Conservation (phyloP, 2,888 invertebrate genomes). For the Eumacrocentrus americanus region DNA sequence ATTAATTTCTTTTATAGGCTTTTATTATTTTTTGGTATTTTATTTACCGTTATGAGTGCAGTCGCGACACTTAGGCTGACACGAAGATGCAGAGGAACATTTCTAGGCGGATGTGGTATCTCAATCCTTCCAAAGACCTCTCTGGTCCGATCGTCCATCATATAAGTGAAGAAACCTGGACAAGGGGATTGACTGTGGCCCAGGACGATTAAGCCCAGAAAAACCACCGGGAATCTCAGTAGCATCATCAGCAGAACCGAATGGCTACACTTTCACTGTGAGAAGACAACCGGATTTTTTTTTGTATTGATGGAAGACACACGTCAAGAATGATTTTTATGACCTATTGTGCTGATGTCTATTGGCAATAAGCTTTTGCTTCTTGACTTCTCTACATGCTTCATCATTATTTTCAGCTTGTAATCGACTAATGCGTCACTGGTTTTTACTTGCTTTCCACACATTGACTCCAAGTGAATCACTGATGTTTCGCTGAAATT, state of each 20-base stretch:
- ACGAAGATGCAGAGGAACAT: constrained; percentile 41
- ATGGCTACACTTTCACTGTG: no score
- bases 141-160: constrained; percentile 35
- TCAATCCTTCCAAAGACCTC: constrained; percentile 46
- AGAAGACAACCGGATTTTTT: no score
- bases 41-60: constrained; percentile 45
- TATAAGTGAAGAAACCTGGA: constrained; percentile 48
- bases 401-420: no score
- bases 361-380: no score
- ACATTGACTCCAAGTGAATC: no score
- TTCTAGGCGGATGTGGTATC: constrained; percentile 44
- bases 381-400: no score
- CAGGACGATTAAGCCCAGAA: constrained; percentile 24
- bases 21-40: background rate
- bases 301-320: background rate
- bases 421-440: no score
- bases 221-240: constrained; percentile 5
- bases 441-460: no score
- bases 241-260: background rate
- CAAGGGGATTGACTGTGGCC: constrained; percentile 42
- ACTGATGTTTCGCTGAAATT: no score
- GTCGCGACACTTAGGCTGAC: constrained; percentile 44
- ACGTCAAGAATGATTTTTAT: background rate
- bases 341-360: background rate
- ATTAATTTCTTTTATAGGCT: no score